phyloP scores from a whole-genome alignment of 2,113 vertebrate species.

The Beaufortia kweichowensis region DNA sequence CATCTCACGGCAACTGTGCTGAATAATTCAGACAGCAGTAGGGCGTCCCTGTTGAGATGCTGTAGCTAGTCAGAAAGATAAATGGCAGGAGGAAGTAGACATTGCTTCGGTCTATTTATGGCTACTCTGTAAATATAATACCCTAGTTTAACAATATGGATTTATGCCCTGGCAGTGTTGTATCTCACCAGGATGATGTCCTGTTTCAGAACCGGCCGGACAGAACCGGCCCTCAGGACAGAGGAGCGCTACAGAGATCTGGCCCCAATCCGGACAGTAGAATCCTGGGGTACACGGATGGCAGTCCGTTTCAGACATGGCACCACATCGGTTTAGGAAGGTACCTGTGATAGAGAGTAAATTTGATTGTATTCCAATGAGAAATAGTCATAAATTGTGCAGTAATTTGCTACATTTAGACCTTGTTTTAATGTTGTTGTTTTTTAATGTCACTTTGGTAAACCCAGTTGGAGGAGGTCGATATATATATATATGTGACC shows the following conservation, averaged over 20 bases:
- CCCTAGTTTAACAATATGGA: background rate
- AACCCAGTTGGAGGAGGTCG: too few species aligned
- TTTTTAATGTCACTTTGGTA: too few species aligned
- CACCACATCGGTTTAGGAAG: constrained; percentile 72
- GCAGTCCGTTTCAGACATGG: constrained; percentile 73
- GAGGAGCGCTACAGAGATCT: constrained; percentile 69
- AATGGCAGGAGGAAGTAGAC: constrained; percentile 7
- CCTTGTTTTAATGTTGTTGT: too few species aligned
- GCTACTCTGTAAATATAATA: background rate
- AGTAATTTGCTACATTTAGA: background rate
- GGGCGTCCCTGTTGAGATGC: constrained; percentile 10
- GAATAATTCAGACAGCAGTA: constrained; percentile 35
- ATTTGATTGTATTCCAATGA: background rate
- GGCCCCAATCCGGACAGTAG: constrained; percentile 81
- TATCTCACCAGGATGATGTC: constrained; percentile 74
- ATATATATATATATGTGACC: too few species aligned
- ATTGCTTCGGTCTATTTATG: constrained; percentile 1
- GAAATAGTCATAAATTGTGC: background rate
- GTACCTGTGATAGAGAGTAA: constrained; percentile 72
- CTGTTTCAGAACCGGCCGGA: constrained; percentile 76
- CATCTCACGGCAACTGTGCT: background rate
- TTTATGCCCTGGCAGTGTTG: background rate
- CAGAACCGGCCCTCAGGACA: constrained; percentile 87
- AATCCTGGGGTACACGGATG: constrained; percentile 77
- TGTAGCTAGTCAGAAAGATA: constrained; percentile 13